phyloP scores from a whole-genome alignment of 2,797 vertebrate genomes.

The Halcyon chelicuti region DNA sequence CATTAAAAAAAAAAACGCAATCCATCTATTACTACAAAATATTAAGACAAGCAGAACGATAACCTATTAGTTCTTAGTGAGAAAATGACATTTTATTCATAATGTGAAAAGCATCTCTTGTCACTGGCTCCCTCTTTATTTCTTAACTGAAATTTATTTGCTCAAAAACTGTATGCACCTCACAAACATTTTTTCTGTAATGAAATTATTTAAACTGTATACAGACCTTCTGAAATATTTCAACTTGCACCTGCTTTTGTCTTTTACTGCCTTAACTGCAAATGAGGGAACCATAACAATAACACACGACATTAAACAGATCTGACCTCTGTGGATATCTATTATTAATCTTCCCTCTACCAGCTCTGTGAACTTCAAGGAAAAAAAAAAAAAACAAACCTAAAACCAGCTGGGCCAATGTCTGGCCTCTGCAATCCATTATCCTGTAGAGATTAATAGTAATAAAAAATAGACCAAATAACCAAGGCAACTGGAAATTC shows the following conservation, averaged over 20 bases:
- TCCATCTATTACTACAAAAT: neutral
- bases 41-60: neutral
- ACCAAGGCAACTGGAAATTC: neutral
- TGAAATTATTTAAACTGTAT: slow-evolving; percentile 1
- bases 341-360: neutral
- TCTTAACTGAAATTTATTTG: slow-evolving; percentile 22
- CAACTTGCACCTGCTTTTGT: neutral
- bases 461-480: neutral
- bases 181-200: neutral
- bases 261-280: neutral
- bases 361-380: neutral
- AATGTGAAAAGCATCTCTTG: neutral
- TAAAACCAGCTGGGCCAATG: neutral
- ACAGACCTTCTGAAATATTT: neutral
- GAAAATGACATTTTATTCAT: slow-evolving; percentile 21
- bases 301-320: neutral
- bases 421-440: neutral
- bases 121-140: neutral
- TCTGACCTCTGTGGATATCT: neutral
- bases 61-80: neutral
- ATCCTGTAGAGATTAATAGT: neutral
- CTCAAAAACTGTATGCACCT: neutral
- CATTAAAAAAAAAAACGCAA: neutral
- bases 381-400: neutral
- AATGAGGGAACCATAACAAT: neutral